Percentiles rank a stretch among this genome's conserved stretches.
phyloP scores from a whole-genome alignment of 2,113 vertebrate species.

The Sander vitreus region DNA sequence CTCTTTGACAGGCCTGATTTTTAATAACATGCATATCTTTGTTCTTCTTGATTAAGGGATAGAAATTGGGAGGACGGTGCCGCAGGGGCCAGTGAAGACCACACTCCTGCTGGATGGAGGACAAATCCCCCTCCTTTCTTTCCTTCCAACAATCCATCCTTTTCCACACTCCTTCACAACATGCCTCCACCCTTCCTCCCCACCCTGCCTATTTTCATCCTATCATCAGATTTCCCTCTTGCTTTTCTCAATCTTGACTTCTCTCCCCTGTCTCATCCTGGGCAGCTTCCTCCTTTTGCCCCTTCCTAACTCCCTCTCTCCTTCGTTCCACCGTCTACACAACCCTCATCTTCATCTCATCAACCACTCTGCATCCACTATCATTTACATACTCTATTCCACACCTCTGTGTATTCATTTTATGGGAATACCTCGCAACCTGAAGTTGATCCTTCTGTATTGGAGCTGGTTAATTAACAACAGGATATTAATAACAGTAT shows the following conservation, averaged over 20 bases:
- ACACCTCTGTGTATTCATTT: constrained; percentile 37
- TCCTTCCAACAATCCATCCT: constrained; percentile 17
- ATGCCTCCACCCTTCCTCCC: background rate
- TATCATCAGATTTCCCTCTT: constrained; percentile 41
- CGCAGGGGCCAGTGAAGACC: constrained; percentile 57
- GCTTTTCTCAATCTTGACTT: constrained; percentile 10
- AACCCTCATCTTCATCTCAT: constrained; percentile 44
- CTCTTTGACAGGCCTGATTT: constrained; percentile 67
- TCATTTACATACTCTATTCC: constrained; percentile 17
- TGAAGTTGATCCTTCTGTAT: constrained; percentile 9
- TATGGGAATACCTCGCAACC: constrained; percentile 4
- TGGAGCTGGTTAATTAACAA: constrained; percentile 8
- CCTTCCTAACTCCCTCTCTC: constrained; percentile 8
- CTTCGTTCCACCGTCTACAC: constrained; percentile 12
- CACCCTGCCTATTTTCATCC: constrained; percentile 11
- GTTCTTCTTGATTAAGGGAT: constrained; percentile 74
- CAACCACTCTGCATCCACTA: constrained; percentile 31
- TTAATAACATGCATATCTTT: constrained; percentile 75
- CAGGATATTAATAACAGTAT: constrained; percentile 6
- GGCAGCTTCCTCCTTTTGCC: background rate
- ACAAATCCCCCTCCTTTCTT: constrained; percentile 20
- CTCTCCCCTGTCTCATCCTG: constrained; percentile 22
- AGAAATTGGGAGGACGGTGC: constrained; percentile 52
- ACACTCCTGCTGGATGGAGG: constrained; percentile 51
- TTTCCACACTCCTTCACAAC: constrained; percentile 18